Evolutionary conservation across 2,113 vertebrate species (phyloP).

Genomic region (Hemibagrus wyckioides): DNA sequence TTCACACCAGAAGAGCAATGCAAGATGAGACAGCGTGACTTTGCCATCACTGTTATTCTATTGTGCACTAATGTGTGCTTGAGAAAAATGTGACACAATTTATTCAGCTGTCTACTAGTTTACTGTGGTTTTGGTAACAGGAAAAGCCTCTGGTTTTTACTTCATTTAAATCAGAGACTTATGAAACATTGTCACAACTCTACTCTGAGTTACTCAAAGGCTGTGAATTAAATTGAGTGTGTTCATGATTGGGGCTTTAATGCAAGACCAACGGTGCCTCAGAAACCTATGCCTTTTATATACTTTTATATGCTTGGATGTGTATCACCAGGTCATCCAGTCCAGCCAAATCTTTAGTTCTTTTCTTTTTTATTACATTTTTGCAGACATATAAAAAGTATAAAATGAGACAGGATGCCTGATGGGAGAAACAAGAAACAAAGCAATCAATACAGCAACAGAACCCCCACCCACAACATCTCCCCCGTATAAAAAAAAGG

Average conservation of each 20-base stretch:
- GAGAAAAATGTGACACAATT: not conserved
- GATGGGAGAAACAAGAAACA: too few species aligned
- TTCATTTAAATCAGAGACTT: not conserved
- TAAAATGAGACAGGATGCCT: too few species aligned
- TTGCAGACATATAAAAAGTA: too few species aligned
- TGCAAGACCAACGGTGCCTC: not conserved
- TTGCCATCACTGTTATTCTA: not conserved
- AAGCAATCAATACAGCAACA: too few species aligned
- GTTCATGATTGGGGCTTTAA: not conserved
- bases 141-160: not conserved
- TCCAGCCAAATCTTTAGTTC: too few species aligned
- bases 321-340: too few species aligned
- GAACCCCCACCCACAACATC: too few species aligned
- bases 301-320: not conserved
- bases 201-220: not conserved
- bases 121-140: not conserved
- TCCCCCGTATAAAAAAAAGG: too few species aligned
- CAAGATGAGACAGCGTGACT: not conserved
- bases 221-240: not conserved
- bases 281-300: not conserved
- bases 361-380: too few species aligned
- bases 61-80: not conserved
- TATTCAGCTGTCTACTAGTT: not conserved
- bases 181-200: not conserved
- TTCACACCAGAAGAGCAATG: slow-evolving; percentile 13